Conservation (phyloP, 2,888 invertebrate genomes). For the Chirona hameri region DNA sequence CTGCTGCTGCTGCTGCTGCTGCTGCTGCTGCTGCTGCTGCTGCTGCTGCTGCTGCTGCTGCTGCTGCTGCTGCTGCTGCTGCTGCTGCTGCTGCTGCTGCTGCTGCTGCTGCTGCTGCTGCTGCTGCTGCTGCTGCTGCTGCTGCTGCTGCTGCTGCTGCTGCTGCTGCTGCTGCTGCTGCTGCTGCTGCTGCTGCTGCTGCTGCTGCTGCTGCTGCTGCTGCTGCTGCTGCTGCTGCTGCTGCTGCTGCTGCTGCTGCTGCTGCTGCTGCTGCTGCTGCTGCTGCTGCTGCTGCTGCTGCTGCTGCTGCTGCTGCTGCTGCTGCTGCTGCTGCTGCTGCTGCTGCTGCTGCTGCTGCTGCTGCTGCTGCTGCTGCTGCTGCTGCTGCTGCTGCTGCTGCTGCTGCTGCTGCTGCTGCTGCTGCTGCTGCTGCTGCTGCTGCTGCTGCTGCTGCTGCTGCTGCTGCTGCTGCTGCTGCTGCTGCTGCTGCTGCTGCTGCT, state of each 20-base stretch:
- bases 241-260: slow-evolving; percentile 32
- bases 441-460: slow-evolving; percentile 32
- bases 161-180: slow-evolving; percentile 32
- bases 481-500: slow-evolving; percentile 32
- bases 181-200: slow-evolving; percentile 32
- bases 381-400: slow-evolving; percentile 32
- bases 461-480: slow-evolving; percentile 32
- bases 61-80: slow-evolving; percentile 32
- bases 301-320: slow-evolving; percentile 32
- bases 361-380: slow-evolving; percentile 32
- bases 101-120: slow-evolving; percentile 32
- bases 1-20: slow-evolving; percentile 32
- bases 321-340: slow-evolving; percentile 32
- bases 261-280: slow-evolving; percentile 32
- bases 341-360: slow-evolving; percentile 32
- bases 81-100: slow-evolving; percentile 32
- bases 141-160: slow-evolving; percentile 32
- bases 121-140: slow-evolving; percentile 32
- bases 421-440: slow-evolving; percentile 32
- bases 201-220: slow-evolving; percentile 32
- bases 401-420: slow-evolving; percentile 32
- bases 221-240: slow-evolving; percentile 32
- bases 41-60: slow-evolving; percentile 32
- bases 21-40: slow-evolving; percentile 32
- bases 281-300: slow-evolving; percentile 32